Evolutionary conservation across 2,888 invertebrate species (phyloP).

Genomic region (Mesorhabditis belari): DNA sequence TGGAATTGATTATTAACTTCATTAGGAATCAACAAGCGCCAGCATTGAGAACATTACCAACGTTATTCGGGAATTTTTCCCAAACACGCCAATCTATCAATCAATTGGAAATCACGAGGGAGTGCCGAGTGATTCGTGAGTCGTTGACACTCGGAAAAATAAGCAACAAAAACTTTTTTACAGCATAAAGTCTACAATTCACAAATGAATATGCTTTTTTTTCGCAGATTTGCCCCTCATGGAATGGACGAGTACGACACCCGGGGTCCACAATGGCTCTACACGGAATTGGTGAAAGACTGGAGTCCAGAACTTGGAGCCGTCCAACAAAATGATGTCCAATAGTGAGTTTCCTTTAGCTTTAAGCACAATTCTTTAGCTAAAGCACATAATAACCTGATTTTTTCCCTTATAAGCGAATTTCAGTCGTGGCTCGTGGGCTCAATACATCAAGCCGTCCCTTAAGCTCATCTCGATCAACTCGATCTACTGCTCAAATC

Average conservation of each 20-base stretch:
- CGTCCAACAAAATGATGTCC: slow-evolving; percentile 20
- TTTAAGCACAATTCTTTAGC: background rate
- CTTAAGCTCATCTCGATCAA: slow-evolving; percentile 45
- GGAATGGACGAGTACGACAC: slow-evolving; percentile 44
- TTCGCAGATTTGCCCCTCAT: slow-evolving; percentile 56
- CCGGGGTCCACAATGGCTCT: slow-evolving; percentile 70
- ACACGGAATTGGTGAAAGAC: slow-evolving; percentile 72
- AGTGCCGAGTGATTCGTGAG: slow-evolving; percentile 82
- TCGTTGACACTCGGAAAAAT: background rate
- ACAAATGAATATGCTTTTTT: background rate
- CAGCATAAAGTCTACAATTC: too few species aligned
- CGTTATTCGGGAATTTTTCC: slow-evolving; percentile 62
- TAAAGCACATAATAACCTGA: background rate
- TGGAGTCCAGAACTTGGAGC: slow-evolving; percentile 66
- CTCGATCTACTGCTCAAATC: slow-evolving; percentile 54
- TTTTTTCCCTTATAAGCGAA: too few species aligned
- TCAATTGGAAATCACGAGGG: slow-evolving; percentile 92
- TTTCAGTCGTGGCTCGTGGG: slow-evolving; percentile 69
- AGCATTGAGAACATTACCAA: slow-evolving; percentile 36
- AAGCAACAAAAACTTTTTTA: too few species aligned
- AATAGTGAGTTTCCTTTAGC: slow-evolving; percentile 20
- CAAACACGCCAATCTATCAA: slow-evolving; percentile 77
- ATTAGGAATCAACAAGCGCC: slow-evolving; percentile 18
- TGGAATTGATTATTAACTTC: too few species aligned
- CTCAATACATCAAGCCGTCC: slow-evolving; percentile 60